Conservation (phyloP, 2,888 invertebrate species). For the Netelia inedita region DNA sequence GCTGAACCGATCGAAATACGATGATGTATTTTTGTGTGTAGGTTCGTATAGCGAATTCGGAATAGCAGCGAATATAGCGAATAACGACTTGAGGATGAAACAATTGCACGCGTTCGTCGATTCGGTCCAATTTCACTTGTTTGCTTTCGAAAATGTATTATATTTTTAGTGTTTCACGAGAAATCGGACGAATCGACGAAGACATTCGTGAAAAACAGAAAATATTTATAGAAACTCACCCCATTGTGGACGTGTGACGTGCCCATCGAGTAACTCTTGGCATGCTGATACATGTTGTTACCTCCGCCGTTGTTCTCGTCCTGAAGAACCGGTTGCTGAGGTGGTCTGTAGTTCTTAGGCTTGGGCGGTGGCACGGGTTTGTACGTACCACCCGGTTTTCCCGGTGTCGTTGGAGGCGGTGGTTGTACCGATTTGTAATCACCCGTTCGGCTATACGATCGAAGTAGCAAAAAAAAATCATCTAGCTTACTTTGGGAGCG, state of each 20-base stretch:
- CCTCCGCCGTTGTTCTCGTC: conserved; percentile 80
- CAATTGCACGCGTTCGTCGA: neutral
- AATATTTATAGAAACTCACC: conserved; percentile 77
- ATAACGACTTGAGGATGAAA: neutral
- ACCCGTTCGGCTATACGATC: conserved; percentile 79
- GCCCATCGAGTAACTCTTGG: conserved; percentile 86
- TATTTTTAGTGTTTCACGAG: neutral
- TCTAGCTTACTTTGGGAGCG: conserved; percentile 78
- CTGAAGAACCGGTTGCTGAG: conserved; percentile 84
- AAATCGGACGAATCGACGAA: neutral
- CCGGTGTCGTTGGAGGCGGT: conserved; percentile 79
- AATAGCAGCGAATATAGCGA: neutral
- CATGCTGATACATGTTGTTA: conserved; percentile 84
- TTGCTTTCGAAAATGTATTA: neutral
- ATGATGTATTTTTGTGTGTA: conserved; percentile 48
- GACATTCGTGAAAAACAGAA: neutral
- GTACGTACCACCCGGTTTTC: conserved; percentile 86
- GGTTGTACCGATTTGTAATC: conserved; percentile 84
- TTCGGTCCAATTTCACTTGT: neutral
- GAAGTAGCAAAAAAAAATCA: conserved; percentile 45
- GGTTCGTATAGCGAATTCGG: conserved; percentile 37
- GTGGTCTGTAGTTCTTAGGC: conserved; percentile 95
- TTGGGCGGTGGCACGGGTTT: conserved; percentile 97
- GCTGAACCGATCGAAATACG: conserved; percentile 65
- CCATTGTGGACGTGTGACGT: conserved; percentile 86